phyloP scores from a whole-genome alignment of 1,140 invertebrate genomes.

The Drosophila serrata region DNA sequence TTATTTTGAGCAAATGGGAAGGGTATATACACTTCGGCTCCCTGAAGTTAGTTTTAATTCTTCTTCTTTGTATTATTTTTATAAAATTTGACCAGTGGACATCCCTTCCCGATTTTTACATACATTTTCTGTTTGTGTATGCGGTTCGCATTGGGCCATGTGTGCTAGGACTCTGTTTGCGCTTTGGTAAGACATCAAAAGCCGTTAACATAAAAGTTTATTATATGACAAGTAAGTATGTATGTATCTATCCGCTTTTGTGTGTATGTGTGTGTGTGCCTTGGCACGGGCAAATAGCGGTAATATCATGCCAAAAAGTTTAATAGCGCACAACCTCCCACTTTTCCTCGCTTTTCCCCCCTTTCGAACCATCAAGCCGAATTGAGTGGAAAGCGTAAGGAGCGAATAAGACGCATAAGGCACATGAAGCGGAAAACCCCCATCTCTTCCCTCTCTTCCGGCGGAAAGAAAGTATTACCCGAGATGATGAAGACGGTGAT shows the following conservation, averaged over 20 bases:
- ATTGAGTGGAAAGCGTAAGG: constrained; percentile 78
- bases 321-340: constrained; percentile 75
- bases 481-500: constrained; percentile 43
- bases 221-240: constrained; percentile 82
- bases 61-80: too few species aligned
- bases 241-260: constrained; percentile 22
- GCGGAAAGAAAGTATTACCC: constrained; percentile 32
- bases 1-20: too few species aligned
- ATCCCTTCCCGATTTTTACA: background rate
- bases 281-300: constrained; percentile 61
- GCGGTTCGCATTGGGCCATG: constrained; percentile 46
- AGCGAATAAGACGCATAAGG: constrained; percentile 54
- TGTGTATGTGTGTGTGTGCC: constrained; percentile 29
- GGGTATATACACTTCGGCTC: too few species aligned
- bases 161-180: constrained; percentile 50
- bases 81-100: background rate
- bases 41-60: too few species aligned
- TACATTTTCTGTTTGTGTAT: background rate
- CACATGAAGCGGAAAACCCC: constrained; percentile 64
- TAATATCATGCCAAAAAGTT: constrained; percentile 81
- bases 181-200: constrained; percentile 70
- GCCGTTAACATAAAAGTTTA: constrained; percentile 82
- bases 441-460: background rate
- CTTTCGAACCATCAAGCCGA: constrained; percentile 54
- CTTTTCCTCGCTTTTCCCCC: background rate